phyloP scores from a whole-genome alignment of 35 echinoderm and acorn worm species.

The Diadema setosum region DNA sequence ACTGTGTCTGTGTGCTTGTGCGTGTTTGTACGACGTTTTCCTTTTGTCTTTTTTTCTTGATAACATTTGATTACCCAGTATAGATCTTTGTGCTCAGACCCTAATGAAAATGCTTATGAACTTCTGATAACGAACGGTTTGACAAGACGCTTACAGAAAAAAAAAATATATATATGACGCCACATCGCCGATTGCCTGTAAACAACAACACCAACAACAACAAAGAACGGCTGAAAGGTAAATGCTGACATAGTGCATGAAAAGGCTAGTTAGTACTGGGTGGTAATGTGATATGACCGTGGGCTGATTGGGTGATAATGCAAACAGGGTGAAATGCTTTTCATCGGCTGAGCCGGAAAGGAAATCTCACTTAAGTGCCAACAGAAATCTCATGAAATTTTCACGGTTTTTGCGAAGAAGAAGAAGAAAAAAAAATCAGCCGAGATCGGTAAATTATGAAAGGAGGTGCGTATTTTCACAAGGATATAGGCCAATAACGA shows the following conservation, averaged over 20 bases:
- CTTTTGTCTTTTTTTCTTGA: too few relatives aligned
- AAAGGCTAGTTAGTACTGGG: background rate
- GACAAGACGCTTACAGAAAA: too few relatives aligned
- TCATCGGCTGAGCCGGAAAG: background rate
- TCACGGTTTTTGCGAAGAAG: background rate
- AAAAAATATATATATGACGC: too few relatives aligned
- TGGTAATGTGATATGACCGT: background rate
- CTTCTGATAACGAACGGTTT: too few relatives aligned
- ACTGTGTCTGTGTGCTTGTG: background rate
- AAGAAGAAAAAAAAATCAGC: too few relatives aligned
- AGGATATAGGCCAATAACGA: background rate
- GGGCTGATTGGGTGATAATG: background rate
- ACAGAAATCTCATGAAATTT: background rate
- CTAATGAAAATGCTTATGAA: too few relatives aligned
- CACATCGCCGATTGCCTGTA: too few relatives aligned
- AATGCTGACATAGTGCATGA: too few relatives aligned
- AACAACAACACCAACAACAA: too few relatives aligned
- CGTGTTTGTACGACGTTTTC: background rate
- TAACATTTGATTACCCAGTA: too few relatives aligned
- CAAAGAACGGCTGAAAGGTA: too few relatives aligned
- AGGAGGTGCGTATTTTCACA: conserved; percentile 6
- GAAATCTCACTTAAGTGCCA: conserved; percentile 17
- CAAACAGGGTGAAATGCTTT: background rate
- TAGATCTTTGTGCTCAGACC: too few relatives aligned
- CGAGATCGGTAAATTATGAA: background rate